Evolutionary conservation across 1,140 invertebrate genomes (phyloP).

Genomic region (Ceratosolen fusciceps): DNA sequence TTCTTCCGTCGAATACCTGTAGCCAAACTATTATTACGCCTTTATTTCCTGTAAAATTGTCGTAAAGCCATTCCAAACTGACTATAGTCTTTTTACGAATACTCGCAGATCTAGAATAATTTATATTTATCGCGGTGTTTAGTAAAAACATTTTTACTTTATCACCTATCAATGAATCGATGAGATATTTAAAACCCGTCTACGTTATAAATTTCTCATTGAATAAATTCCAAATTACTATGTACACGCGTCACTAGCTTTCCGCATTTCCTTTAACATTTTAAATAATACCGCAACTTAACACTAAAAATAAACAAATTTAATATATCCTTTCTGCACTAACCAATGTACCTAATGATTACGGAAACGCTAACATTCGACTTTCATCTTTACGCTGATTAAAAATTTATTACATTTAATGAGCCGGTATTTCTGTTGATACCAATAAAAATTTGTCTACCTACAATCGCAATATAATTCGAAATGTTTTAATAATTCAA

Average conservation of each 20-base stretch:
- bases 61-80: neutral
- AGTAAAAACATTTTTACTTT: too few relatives aligned
- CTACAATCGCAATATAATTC: too few relatives aligned
- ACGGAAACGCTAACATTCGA: neutral
- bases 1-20: slow-evolving; percentile 33
- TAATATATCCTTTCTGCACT: neutral
- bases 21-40: neutral
- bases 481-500: too few relatives aligned
- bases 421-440: too few relatives aligned
- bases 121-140: too few relatives aligned
- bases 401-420: too few relatives aligned
- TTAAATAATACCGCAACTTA: neutral
- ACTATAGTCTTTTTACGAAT: too few relatives aligned
- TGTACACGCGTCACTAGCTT: neutral
- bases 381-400: too few relatives aligned
- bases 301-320: neutral
- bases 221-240: neutral
- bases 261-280: neutral
- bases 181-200: neutral
- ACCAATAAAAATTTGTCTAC: too few relatives aligned
- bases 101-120: too few relatives aligned
- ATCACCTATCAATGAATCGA: neutral
- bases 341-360: neutral
- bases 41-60: neutral
- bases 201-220: neutral